Evolutionary conservation across 1,140 invertebrate species (phyloP), one percentile per base, ranked within the genome.

Genomic region (Parasteatoda tepidariorum): DNA sequence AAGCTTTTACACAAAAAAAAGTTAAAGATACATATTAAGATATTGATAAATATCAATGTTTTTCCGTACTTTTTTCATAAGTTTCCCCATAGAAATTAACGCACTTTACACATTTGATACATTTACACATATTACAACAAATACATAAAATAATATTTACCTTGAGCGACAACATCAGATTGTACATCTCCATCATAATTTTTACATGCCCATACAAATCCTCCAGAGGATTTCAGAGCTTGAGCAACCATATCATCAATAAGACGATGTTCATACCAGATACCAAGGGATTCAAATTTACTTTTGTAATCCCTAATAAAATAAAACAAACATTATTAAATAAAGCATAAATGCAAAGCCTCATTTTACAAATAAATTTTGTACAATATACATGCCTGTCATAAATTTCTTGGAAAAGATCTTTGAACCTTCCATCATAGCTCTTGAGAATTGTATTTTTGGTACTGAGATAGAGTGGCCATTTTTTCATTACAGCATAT

Each of bases 181-280:
- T 96, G 95, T 1, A 97, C 95, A 89, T 97, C 95, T 31, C 95
- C 95, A 87, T 97, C 95, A 88, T 97, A 97, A 88, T 97, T 96
- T 89, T 97, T 97, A 89, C 95, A 96, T 7, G 95, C 93, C 95
- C 95, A 97, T 2, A 97, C 93, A 89, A 96, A 96, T n/a, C 94
- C 94, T 74, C 95, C 95, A 48, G 92, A 92, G 26, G 94, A 93
- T 89, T 97, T 97, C 66, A 97, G 90, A 6, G 92, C 93, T 89
- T 97, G 95, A 11, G 96, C 96, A 26, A 97, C 95, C 95, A 96
- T 96, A 87, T 97, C 96, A 88, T 97, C 96, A 87, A 97, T 97
- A 30, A 97, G 90, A n/a, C 96, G 91, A 89, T 97, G 96, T 89
- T 97, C 96, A 88, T 97, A 97, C 94, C 94, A 96, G 85, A 96